Base-by-base conservation (phyloP, 2,888 invertebrate species). In the Microctonus brassicae region DNA sequence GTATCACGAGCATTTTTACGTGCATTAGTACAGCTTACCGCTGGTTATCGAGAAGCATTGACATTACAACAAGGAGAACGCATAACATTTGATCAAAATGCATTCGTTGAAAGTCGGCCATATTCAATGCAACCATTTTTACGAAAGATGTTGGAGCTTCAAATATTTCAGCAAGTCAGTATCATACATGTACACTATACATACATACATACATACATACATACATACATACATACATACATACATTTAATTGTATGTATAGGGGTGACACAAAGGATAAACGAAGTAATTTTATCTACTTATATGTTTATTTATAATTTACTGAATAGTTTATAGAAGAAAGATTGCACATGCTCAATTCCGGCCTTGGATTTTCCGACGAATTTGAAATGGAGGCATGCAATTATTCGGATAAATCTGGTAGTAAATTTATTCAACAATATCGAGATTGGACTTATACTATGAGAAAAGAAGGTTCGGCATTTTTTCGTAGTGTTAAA, bases 381-480 rank as follows among this genome's bases (percentile, higher is more conserved):
- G 96, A 98, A 84, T 99, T 99, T 88, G 98, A 99, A 88, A 91
- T 94, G 83, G 98, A 98, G 88, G 94, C 93, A 71, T 94, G 91
- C 87, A 91, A 90, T 76, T 92, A 92, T 83, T 91, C 91, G 5
- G 93, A 92, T 76, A 93, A 93, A 82, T 90, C 91, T 52, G 89
- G 90, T 77, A 90, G 90, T 55, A 91, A 91, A 85, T 87, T 92
- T 76, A 91, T 92, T 86, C 92, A 92, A 75, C 92, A 93, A 75
- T 95, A 94, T 87, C 92, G 92, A 79, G 96, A 97, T 81, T 95
- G 95, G 95, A 91, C 93, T 10, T 91, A 91, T 39, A 92, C 91
- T 2, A 94, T 95, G 89, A 92, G 92, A 83, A 93, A 93, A 85
- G 95, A 95, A 86, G 94, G 95, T 7, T 93, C 94, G 0, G 94